Evolutionary conservation across 2,797 vertebrate genomes (phyloP), one percentile per base, ranked within the genome.

Genomic region (Tapirus indicus): DNA sequence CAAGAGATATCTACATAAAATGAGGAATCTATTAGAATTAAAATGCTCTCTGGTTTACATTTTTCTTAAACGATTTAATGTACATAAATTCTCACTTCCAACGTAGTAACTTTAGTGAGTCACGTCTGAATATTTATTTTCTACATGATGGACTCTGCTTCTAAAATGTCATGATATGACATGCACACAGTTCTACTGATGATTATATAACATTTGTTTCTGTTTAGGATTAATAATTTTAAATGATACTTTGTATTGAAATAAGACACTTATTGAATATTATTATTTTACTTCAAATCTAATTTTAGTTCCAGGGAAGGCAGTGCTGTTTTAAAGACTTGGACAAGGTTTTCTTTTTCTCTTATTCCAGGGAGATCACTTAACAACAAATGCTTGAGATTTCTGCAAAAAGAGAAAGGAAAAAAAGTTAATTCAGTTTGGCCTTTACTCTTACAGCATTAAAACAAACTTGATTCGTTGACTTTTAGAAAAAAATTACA

Each of bases 311-410:
- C 97, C 93, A 99, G 98, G 35, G 98, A 98, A 6, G 99, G 99
- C 88, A 99, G 98, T 0, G 99, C 99, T 27, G 98, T 99, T 98
- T 99, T 98, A 47, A 99, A 98, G 95, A 99, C 68, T 5, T 98
- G 97, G 21, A 97, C 92, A 0, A 99, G 99, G 2, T 35, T 98
- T 91, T 99, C 98, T 97, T 98, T 99, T 96, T 99, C 98, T 98
- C 69, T 99, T 97, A 99, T 91, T 79, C 99, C 99, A 7, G 99
- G 99, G 68, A 99, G 99, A 97, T 99, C 99, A 25, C 99, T 99
- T 98, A 99, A 99, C 89, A 99, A 99, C 98, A 99, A 99, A 97
- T 99, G 98, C 96, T 99, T 98, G 98, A 99, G 99, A 77, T 99
- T 99, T 98, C 99, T 99, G 94, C n/a, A 97, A 98, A 96, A 94